These are phyloP conservation scores for Epistrophe grossulariae DNA, from an alignment of 2,888 invertebrate genomes.

Conservation along the genomic window DNA sequence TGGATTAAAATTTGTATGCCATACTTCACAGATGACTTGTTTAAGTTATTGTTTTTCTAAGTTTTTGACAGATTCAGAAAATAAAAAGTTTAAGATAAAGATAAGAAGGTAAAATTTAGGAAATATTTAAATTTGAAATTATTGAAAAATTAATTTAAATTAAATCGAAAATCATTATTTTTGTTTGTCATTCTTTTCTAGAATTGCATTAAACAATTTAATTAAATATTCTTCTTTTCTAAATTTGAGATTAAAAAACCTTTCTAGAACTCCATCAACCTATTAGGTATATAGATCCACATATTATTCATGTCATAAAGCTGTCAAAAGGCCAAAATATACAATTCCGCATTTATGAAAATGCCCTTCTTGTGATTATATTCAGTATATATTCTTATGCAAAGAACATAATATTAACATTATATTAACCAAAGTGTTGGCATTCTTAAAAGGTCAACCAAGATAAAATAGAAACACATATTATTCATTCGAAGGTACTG, in stretches of 20 bases:
- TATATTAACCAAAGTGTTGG: not conserved
- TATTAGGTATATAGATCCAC: not conserved
- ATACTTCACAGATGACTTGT: no score
- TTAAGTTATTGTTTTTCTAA: no score
- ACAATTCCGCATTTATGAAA: not conserved
- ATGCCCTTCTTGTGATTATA: slow-evolving; percentile 2
- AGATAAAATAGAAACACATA: not conserved
- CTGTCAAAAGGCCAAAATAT: not conserved
- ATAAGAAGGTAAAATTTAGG: no score
- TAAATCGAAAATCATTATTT: no score
- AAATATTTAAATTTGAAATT: no score
- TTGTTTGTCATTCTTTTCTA: not conserved
- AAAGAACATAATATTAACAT: not conserved
- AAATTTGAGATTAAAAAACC: not conserved
- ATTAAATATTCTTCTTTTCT: not conserved
- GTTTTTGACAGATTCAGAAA: no score
- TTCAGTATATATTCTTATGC: not conserved
- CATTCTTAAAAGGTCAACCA: not conserved
- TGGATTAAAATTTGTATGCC: no score
- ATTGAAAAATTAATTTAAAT: no score
- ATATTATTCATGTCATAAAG: slow-evolving; percentile 1
- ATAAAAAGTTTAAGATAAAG: no score
- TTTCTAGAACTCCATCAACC: not conserved
- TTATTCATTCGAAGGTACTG: slow-evolving; percentile 6
- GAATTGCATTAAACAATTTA: not conserved